Conservation (phyloP, 2,113 vertebrate genomes). For the Gnathonemus longibarbis region DNA sequence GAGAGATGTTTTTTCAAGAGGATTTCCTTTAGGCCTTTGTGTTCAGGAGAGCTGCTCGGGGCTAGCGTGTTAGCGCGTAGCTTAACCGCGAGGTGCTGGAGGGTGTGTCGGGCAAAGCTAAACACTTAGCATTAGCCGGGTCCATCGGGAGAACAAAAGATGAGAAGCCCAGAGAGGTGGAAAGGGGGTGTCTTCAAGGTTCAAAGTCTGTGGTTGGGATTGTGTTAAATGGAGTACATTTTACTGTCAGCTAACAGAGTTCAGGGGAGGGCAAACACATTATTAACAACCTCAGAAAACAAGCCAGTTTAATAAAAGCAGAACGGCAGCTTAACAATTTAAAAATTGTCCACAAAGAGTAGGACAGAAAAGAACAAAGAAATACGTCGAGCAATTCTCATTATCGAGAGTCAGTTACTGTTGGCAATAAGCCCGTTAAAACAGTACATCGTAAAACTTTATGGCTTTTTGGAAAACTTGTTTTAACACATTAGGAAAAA, state of each 20-base stretch:
- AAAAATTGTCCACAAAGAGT: not conserved
- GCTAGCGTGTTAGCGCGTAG: not conserved
- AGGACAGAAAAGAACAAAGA: not conserved
- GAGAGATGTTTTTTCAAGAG: not conserved
- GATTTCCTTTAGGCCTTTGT: too few species aligned
- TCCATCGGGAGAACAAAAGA: not conserved
- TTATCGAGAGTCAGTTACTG: not conserved
- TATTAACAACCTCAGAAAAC: not conserved
- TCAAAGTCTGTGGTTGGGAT: not conserved
- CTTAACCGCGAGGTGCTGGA: not conserved
- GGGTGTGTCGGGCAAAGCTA: not conserved
- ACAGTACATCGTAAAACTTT: not conserved
- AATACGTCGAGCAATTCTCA: not conserved
- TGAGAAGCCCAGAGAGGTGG: not conserved
- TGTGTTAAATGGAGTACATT: not conserved
- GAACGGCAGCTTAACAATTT: not conserved
- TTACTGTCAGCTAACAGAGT: conserved; percentile 16
- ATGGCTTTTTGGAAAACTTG: not conserved
- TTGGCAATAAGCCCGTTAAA: not conserved
- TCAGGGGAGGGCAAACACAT: conserved; percentile 13
- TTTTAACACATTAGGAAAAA: not conserved
- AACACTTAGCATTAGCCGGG: not conserved
- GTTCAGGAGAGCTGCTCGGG: not conserved
- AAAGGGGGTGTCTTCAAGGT: not conserved
- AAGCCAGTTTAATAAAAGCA: not conserved